A percentile compares a stretch with the other conserved stretches of the same genome.
Conservation (phyloP, 2,888 invertebrate genomes). For the Plagodis pulveraria region DNA sequence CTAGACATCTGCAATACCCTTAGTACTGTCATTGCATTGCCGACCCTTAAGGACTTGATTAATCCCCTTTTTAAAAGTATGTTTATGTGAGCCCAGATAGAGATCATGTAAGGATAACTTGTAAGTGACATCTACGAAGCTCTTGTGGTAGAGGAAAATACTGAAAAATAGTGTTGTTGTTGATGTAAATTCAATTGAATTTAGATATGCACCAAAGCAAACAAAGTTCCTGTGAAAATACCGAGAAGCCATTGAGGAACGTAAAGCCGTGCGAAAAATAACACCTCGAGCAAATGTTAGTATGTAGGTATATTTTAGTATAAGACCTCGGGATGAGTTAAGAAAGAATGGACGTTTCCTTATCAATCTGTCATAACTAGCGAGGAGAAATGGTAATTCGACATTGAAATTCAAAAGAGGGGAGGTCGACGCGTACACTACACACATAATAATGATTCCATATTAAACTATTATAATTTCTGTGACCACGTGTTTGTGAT, state of each 20-base stretch:
- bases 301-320: too few species aligned
- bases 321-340: conserved; percentile 10
- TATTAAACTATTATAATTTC: too few species aligned
- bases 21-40: too few species aligned
- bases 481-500: too few species aligned
- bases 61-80: too few species aligned
- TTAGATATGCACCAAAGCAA: conserved; percentile 22
- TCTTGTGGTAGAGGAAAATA: conserved; percentile 1
- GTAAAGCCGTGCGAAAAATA: conserved; percentile 23
- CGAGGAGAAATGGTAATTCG: conserved; percentile 5
- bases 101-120: neutral
- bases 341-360: conserved; percentile 24
- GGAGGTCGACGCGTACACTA: too few species aligned
- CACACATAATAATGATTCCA: too few species aligned
- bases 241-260: conserved; percentile 24
- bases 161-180: neutral
- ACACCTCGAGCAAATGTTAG: neutral
- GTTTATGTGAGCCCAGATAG: too few species aligned
- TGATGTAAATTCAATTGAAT: conserved; percentile 17
- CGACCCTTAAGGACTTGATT: too few species aligned
- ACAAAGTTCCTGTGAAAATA: conserved; percentile 24
- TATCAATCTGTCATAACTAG: conserved; percentile 29
- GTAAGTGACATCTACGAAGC: neutral
- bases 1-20: too few species aligned
- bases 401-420: conserved; percentile 9